Base-by-base conservation (phyloP, 2,888 invertebrate species). In the Orchestes rusci region DNA sequence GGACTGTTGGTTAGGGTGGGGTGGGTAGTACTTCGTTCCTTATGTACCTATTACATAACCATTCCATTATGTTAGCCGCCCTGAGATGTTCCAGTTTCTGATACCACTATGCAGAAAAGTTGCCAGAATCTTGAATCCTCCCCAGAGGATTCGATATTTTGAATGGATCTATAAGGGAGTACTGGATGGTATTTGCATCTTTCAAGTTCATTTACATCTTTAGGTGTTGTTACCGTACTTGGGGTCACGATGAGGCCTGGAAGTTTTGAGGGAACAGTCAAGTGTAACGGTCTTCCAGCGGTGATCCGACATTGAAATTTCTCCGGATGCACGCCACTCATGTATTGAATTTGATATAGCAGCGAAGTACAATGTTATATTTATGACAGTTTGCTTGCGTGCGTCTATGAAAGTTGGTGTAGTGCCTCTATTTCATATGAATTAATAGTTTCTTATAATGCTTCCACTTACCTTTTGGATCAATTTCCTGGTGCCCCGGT, bases 51-150 rank as follows among this genome's bases (percentile, higher is more conserved):
- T n/a, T n/a, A n/a, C n/a, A n/a, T n/a, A n/a, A n/a, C n/a, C n/a
- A n/a, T n/a, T n/a, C n/a, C n/a, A n/a, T n/a, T n/a, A n/a, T n/a
- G n/a, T n/a, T n/a, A n/a, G n/a, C n/a, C 10, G 23, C 23, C 23
- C 23, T 23, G 23, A 23, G 23, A 10, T 23, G 8, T 31, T 31
- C 31, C 31, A 31, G 31, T 31, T 31, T 13, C 12, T 31, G 31
- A 13, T 13, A 31, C 31, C 31, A 31, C 31, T 13, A 31, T 7
- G 12, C 31, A 5, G 31, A 31, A 7, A 13, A n/a, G 7, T 31
- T 31, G 12, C 31, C 31, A 31, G 31, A 31, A 13, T 31, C 7
- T 12, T 31, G 31, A 31, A n/a, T n/a, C 8, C 7, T 1, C 31
- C 31, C 13, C 12, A 31, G 31, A n/a, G 12, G 31, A 13, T 13